Conservation (phyloP, 2,888 invertebrate genomes). For the Clusia tigrina region DNA sequence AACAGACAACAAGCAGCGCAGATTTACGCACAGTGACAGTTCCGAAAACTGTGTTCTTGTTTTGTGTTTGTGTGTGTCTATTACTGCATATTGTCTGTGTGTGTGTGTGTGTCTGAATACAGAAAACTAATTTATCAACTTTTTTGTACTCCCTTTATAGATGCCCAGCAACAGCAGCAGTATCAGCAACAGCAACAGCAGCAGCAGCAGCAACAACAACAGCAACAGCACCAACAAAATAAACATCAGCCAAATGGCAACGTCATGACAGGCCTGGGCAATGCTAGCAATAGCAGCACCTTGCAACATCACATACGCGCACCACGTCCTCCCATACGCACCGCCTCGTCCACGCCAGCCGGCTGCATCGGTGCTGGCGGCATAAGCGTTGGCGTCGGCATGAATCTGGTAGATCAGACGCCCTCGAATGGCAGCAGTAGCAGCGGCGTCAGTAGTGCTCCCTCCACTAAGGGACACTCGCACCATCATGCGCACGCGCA, state of each 20-base stretch:
- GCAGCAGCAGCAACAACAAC: constrained; percentile 50
- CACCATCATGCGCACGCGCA: constrained; percentile 59
- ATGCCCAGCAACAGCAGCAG: constrained; percentile 46
- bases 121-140: too few relatives aligned
- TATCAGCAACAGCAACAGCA: constrained; percentile 50
- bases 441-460: constrained; percentile 60
- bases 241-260: constrained; percentile 59
- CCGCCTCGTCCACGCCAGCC: constrained; percentile 58
- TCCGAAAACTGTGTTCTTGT: too few relatives aligned
- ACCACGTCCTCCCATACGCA: constrained; percentile 63
- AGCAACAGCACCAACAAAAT: constrained; percentile 47
- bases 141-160: too few relatives aligned
- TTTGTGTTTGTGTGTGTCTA: too few relatives aligned
- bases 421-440: constrained; percentile 62
- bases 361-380: constrained; percentile 36
- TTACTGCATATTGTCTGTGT: too few relatives aligned
- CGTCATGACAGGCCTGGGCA: constrained; percentile 50
- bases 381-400: too few relatives aligned
- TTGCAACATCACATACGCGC: constrained; percentile 62
- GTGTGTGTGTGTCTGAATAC: too few relatives aligned
- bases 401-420: constrained; percentile 51
- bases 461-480: constrained; percentile 64
- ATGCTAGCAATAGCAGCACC: constrained; percentile 54
- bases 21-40: too few relatives aligned
- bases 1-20: too few relatives aligned